phyloP scores from a whole-genome alignment of 1,140 invertebrate genomes.

The Drosophila busckii region DNA sequence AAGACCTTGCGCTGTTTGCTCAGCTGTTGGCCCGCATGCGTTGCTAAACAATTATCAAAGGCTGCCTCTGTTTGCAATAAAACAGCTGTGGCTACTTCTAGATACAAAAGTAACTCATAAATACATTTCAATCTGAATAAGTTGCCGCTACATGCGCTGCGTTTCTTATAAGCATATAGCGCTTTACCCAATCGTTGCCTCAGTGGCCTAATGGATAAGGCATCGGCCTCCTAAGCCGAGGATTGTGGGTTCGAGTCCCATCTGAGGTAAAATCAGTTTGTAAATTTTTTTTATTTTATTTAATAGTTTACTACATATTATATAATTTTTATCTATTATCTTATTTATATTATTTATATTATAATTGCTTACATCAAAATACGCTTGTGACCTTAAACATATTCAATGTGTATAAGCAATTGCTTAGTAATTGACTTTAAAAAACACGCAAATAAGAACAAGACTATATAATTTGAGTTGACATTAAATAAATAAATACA shows the following conservation, averaged over 20 bases:
- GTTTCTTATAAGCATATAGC: conserved; percentile 7
- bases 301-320: neutral
- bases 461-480: too few species aligned
- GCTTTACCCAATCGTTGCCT: conserved; percentile 7
- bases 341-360: neutral
- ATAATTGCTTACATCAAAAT: too few species aligned
- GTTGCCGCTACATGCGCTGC: neutral
- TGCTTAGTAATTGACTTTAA: too few species aligned
- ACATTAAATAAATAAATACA: too few species aligned
- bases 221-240: conserved; percentile 70
- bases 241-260: conserved; percentile 68
- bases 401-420: too few species aligned
- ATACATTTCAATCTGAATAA: too few species aligned
- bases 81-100: conserved; percentile 18
- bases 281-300: neutral
- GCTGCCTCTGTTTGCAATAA: conserved; percentile 6
- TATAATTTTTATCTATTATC: neutral
- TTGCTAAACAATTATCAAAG: conserved; percentile 22
- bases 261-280: conserved; percentile 29
- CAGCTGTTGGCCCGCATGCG: conserved; percentile 37
- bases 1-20: conserved; percentile 17
- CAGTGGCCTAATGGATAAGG: conserved; percentile 69
- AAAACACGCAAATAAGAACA: too few species aligned
- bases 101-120: too few species aligned
- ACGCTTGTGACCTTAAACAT: too few species aligned